Conservation (phyloP, 1,140 invertebrate genomes). For the Subanguina moxae region DNA sequence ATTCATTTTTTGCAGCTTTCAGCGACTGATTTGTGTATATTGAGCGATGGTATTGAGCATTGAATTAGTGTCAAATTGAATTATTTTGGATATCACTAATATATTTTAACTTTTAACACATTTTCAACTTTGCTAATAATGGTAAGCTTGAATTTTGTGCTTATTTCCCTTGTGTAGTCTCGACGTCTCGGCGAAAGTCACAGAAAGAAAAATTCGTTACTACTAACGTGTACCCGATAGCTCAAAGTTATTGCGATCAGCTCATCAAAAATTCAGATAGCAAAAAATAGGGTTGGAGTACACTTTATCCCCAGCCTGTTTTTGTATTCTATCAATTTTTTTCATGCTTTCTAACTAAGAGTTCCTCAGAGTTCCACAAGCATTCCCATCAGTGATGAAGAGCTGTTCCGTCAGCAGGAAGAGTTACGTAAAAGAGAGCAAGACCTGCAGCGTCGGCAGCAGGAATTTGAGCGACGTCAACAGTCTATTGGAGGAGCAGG, state of each 20-base stretch:
- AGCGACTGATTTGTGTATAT: too few species aligned
- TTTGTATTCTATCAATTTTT: slow-evolving; percentile 13
- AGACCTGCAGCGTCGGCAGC: slow-evolving; percentile 53
- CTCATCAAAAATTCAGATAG: too few species aligned
- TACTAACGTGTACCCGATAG: too few species aligned
- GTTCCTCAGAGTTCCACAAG: slow-evolving; percentile 29
- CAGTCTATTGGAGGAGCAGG: slow-evolving; percentile 16
- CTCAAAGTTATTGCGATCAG: too few species aligned
- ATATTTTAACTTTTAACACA: not conserved
- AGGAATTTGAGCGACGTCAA: slow-evolving; percentile 51
- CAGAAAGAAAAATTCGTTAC: too few species aligned
- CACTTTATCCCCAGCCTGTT: too few species aligned
- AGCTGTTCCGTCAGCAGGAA: slow-evolving; percentile 58
- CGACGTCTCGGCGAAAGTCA: too few species aligned
- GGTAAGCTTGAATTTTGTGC: too few species aligned
- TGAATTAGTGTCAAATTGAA: not conserved
- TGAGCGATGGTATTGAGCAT: not conserved
- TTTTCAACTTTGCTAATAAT: too few species aligned
- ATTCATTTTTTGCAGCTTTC: not conserved
- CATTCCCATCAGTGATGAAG: slow-evolving; percentile 42
- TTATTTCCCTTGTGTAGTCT: too few species aligned
- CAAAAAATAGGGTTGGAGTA: not conserved
- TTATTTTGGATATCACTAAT: too few species aligned
- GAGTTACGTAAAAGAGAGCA: slow-evolving; percentile 53
- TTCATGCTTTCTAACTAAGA: too few species aligned